phyloP scores from a whole-genome alignment of 1,140 invertebrate species.

The Chironomus striatipennis region DNA sequence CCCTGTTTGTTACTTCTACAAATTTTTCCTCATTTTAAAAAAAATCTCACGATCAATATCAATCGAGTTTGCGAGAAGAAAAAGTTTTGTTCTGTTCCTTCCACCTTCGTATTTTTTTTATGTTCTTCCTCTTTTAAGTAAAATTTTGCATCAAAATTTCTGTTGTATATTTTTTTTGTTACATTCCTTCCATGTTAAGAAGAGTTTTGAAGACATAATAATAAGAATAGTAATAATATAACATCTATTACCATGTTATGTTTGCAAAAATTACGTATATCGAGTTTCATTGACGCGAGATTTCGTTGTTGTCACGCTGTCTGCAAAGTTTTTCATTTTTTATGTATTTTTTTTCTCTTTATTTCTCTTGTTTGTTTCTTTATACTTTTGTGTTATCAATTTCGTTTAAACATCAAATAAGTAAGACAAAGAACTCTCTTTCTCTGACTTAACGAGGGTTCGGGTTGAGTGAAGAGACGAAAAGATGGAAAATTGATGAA shows the following conservation, averaged over 20 bases:
- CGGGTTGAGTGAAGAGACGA: not conserved
- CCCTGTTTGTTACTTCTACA: slow-evolving; percentile 10
- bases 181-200: not conserved
- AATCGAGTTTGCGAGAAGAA: not conserved
- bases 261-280: slow-evolving; percentile 2
- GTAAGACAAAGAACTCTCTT: not conserved
- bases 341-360: not conserved
- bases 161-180: not conserved
- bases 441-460: not conserved
- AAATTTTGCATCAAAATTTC: not conserved
- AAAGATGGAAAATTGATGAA: slow-evolving; percentile 5
- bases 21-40: no score
- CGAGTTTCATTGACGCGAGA: slow-evolving; percentile 5
- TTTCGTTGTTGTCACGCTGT: slow-evolving; percentile 11
- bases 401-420: slow-evolving; percentile 8
- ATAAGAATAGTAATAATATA: not conserved
- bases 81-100: not conserved
- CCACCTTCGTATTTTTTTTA: not conserved
- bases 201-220: not conserved
- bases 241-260: slow-evolving; percentile 4
- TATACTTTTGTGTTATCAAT: not conserved
- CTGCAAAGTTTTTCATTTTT: not conserved
- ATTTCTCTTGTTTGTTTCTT: not conserved
- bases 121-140: not conserved
- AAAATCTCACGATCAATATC: no score